phyloP scores from a whole-genome alignment of 37 sponge, comb jelly and placozoan genomes.

The Haliclona indistincta region DNA sequence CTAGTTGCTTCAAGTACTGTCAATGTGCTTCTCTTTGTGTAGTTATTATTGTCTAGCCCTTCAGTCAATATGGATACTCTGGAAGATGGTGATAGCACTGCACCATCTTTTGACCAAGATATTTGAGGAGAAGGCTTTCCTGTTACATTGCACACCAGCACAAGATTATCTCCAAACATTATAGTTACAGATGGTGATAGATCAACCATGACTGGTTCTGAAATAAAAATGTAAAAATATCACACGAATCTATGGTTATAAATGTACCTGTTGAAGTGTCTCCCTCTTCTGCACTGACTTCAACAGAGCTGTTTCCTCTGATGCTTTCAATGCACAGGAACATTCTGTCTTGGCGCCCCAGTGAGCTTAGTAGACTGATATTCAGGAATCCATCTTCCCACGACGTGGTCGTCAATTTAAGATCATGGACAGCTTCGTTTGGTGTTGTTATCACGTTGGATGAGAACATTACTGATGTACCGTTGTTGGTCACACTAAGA shows the following conservation, averaged over 20 bases:
- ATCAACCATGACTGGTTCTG: background rate
- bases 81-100: background rate
- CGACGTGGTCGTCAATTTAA: background rate
- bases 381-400: conserved; percentile 1
- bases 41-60: background rate
- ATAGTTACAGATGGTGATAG: too few relatives aligned
- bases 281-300: background rate
- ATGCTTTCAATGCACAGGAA: conserved; percentile 6
- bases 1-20: background rate
- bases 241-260: too few relatives aligned
- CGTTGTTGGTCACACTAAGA: conserved; percentile 13
- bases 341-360: background rate
- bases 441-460: conserved; percentile 36
- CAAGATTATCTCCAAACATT: background rate
- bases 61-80: background rate
- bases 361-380: background rate
- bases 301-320: background rate
- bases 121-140: background rate
- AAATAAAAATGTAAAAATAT: too few relatives aligned
- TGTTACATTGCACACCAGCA: background rate
- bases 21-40: background rate
- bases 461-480: conserved; percentile 20
- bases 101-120: background rate
- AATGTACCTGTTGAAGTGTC: conserved; percentile 13
- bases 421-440: conserved; percentile 41